Evolutionary conservation across 2,888 invertebrate genomes (phyloP), one percentile per base, ranked within the genome.

Genomic region (Sepioteuthis lessoniana): DNA sequence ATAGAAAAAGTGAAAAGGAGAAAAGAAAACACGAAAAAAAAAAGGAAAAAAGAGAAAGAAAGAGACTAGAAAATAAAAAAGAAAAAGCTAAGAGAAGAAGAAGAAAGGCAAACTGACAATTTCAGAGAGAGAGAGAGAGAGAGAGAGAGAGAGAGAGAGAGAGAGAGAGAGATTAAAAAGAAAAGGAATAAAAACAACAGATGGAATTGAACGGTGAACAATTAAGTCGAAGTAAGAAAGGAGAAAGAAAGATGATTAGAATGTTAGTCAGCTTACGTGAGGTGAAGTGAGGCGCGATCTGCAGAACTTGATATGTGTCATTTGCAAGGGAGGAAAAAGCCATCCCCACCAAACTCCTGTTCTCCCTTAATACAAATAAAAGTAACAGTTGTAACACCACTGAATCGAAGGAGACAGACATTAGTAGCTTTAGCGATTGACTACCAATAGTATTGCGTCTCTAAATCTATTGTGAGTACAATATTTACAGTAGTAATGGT

Each of bases 401-500:
- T 76, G 76, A 76, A n/a, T 76, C 76, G 16, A 76, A 76, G 76
- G 13, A 76, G n/a, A 76, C n/a, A 10, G n/a, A 35, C n/a, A 76
- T 76, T 76, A 76, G 76, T 76, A 76, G 76, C 35, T 76, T 76
- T 76, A 76, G 76, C n/a, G 76, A 76, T n/a, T 76, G n/a, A 76
- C 76, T 76, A 35, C 76, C 76, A 76, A 76, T 76, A 76, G n/a
- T 76, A 76, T 76, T 10, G 76, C 76, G n/a, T 76, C 76, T n/a
- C 76, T 76, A 76, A 76, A 76, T 76, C 76, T 76, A 76, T 35
- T 76, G 76, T 35, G 13, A 76, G 76, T 76, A 76, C 76, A 76
- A 76, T 76, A 76, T 76, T 76, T 76, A 76, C 76, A 76, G n/a
- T 76, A 13, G 76, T 10, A 76, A 76, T 76, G 76, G 76, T 76